Percentiles rank a stretch among this genome's conserved stretches.
Conservation (phyloP, 1,140 invertebrate genomes). For the Argopecten irradians region DNA sequence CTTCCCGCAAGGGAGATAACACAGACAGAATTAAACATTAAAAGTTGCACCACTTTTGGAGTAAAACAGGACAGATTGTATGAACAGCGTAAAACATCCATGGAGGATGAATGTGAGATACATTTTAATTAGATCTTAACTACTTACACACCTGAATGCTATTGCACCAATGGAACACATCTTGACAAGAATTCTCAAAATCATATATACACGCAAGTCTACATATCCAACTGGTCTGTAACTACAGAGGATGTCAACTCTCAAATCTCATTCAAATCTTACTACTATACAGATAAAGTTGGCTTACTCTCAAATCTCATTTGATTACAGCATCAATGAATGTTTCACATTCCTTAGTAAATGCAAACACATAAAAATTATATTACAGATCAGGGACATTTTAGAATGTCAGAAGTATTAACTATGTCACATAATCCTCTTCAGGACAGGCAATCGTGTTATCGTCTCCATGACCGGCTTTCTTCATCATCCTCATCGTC, state of each 20-base stretch:
- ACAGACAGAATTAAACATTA: too few species aligned
- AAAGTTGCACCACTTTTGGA: too few species aligned
- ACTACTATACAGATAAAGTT: too few species aligned
- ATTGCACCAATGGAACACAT: constrained; percentile 2
- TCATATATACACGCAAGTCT: background rate
- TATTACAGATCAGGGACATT: constrained; percentile 17
- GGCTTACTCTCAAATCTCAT: background rate
- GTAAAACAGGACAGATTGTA: too few species aligned
- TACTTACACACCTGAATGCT: too few species aligned
- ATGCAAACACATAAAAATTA: background rate
- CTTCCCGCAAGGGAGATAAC: too few species aligned
- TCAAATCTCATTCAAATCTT: background rate
- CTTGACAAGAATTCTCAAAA: background rate
- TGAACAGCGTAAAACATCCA: too few species aligned
- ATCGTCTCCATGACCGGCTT: constrained; percentile 80
- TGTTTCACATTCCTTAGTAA: background rate
- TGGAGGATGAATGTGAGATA: too few species aligned
- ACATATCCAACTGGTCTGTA: background rate
- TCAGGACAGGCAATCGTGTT: constrained; percentile 28
- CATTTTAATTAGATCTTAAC: too few species aligned
- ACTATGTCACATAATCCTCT: background rate
- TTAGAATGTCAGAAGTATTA: background rate
- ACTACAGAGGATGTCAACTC: background rate
- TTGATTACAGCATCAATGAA: background rate
- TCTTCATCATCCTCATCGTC: constrained; percentile 82